Evolutionary conservation across 1,140 invertebrate genomes (phyloP), one percentile per base, ranked within the genome.

Genomic region (Sweltsa coloradensis): DNA sequence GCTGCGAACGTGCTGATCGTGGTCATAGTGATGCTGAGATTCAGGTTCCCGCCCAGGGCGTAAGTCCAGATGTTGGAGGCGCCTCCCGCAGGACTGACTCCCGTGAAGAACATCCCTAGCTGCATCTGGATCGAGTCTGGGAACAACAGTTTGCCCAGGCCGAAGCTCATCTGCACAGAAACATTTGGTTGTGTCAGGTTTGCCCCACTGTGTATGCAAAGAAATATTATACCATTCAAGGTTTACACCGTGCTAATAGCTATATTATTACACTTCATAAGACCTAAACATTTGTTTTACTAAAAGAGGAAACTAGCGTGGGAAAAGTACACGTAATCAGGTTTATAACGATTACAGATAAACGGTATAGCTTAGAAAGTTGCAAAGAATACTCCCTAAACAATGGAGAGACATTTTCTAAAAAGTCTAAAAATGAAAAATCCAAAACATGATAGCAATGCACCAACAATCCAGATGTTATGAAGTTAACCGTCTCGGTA

Each of bases 11-110:
- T 93, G 49, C 86, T 87, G 41, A 96, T 73, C 19, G 89, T 83
- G 0, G 93, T 97, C 89, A 96, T 92, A 5, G 90, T 83, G 43
- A 97, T 77, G 1, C 87, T 92, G 5, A 96, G 71, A 68, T 90
- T 81, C 0, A 94, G 70, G 68, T 95, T 95, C 5, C 88, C 92
- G 25, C 79, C 83, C 0, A 97, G 63, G 24, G 93, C 73, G 48
- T 87, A 76, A 1, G 89, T 88, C 89, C 92, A 96, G 54, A 94
- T 90, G 62, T 97, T 97, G n/a, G 89, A 94, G 9, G 90, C 88
- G 2, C 90, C 91, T 1, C 92, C 92, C 24, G 85, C 90, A 13
- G 92, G 92, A 46, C 85, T 80, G 39, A 90, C 85, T 1, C 90
- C 92, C 2, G 87, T 86, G 55, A 92, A 88, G 67, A 96, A 96